Conservation (phyloP, 2,797 vertebrate species). For the Acipenser transmontanus region DNA sequence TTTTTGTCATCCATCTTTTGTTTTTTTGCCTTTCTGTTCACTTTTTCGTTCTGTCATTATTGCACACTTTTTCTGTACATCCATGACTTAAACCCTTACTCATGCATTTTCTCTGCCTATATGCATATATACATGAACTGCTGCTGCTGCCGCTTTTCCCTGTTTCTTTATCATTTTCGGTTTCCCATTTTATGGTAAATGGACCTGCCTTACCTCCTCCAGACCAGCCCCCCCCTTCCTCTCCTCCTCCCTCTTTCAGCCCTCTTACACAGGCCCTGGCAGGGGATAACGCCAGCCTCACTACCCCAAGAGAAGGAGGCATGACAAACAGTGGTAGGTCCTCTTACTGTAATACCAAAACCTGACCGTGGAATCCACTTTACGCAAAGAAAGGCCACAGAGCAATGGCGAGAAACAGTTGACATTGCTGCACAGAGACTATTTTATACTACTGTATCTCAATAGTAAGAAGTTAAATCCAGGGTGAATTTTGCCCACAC, state of each 20-base stretch:
- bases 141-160: slow-evolving; percentile 37
- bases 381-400: no score
- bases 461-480: no score
- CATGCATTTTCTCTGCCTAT: slow-evolving; percentile 14
- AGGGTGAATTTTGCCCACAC: no score
- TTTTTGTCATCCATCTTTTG: slow-evolving; percentile 9
- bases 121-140: slow-evolving; percentile 45
- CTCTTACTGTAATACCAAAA: slow-evolving; percentile 24
- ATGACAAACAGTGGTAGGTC: slow-evolving; percentile 79
- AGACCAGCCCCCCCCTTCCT: slow-evolving; percentile 79
- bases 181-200: slow-evolving; percentile 21
- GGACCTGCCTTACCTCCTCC: slow-evolving; percentile 55
- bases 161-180: slow-evolving; percentile 15
- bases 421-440: no score
- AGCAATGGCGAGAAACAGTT: no score
- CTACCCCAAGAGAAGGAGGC: slow-evolving; percentile 76
- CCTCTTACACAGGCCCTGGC: slow-evolving; percentile 83
- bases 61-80: slow-evolving; percentile 26
- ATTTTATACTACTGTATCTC: no score
- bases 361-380: no score
- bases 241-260: slow-evolving; percentile 78
- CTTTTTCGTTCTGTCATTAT: neutral
- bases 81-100: slow-evolving; percentile 1
- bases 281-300: slow-evolving; percentile 72
- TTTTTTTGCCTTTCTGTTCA: slow-evolving; percentile 22